A percentile compares a stretch with the other conserved stretches of the same genome.
These are phyloP conservation scores for Ormyrus thymus DNA, from an alignment of 2,888 invertebrate species.

Conservation along the genomic window DNA sequence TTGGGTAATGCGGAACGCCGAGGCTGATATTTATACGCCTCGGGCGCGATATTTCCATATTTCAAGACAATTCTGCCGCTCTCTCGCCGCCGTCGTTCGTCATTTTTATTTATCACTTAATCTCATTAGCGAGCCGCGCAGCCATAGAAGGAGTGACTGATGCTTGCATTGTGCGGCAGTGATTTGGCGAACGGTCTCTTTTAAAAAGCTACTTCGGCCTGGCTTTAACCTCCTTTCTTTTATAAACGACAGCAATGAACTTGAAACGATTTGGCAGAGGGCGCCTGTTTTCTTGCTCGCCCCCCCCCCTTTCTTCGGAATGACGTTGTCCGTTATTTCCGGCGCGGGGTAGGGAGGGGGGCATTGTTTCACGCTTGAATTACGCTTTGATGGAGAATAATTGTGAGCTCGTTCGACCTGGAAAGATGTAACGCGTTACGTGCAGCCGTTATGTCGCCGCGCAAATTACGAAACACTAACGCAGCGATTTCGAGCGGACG, in stretches of 20 bases:
- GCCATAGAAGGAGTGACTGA: background rate
- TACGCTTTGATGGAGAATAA: constrained; percentile 12
- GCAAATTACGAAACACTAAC: background rate
- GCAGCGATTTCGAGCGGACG: background rate
- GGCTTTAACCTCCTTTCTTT: constrained; percentile 23
- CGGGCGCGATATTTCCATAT: constrained; percentile 4
- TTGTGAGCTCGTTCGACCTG: constrained; percentile 18
- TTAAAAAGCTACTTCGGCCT: background rate
- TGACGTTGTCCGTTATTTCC: constrained; percentile 18
- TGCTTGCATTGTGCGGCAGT: background rate
- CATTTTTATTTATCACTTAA: constrained; percentile 35
- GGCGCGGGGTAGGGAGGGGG: background rate
- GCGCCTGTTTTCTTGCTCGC: background rate
- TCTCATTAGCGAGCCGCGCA: background rate
- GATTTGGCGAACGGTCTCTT: background rate
- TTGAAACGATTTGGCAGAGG: constrained; percentile 32
- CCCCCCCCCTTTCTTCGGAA: constrained; percentile 17
- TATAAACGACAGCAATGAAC: constrained; percentile 35
- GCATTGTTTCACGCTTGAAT: constrained; percentile 43
- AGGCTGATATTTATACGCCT: constrained; percentile 13
- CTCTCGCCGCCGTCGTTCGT: background rate
- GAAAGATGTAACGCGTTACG: background rate
- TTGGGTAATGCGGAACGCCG: constrained; percentile 24
- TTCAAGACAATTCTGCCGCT: background rate
- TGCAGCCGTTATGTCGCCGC: background rate